Evolutionary conservation across 2,888 invertebrate genomes (phyloP), one percentile per base, ranked within the genome.

Genomic region (Hydraecia micacea): DNA sequence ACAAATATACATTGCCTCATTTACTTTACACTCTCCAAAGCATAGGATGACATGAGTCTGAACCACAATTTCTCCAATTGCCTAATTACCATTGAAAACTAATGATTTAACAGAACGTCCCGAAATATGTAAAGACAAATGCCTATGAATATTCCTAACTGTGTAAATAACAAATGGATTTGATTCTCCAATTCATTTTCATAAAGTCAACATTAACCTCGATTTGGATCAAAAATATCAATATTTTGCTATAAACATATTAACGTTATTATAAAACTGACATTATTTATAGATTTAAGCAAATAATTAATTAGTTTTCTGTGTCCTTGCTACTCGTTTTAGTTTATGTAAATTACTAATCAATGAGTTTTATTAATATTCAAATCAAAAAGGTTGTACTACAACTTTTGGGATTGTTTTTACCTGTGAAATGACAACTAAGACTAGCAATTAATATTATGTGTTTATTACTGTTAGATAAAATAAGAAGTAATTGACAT

Each of bases 161-260:
- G 81, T 76, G 85, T 66, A 68, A 69, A 73, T 85, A 80, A 85
- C 63, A 71, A 77, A 85, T 87, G 76, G 73, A 13, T 85, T 77
- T 75, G 46, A 68, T 73, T 76, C 71, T 63, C 49, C 75, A 52
- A 77, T 73, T 77, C 68, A 73, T 86, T 79, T 83, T 84, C 79
- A 89, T 88, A 89, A 88, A 83, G 85, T 77, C 74, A 66, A 63
- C 82, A 88, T 88, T 88, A 88, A 79, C 90, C 88, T 84, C 87
- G 66, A 79, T 88, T 65, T 18, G 11, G 68, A 72, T 85, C 74
- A 73, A 84, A 84, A 86, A 73, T 83, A 79, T 75, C 83, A 89
- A 85, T 84, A 88, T 78, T 82, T 79, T 77, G 79, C 79, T 76
- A 85, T 84, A 88, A 88, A 88, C 68, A 82, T 85, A 81, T 89